phyloP scores from a whole-genome alignment of 2,113 vertebrate genomes.

The Aplodontia rufa region DNA sequence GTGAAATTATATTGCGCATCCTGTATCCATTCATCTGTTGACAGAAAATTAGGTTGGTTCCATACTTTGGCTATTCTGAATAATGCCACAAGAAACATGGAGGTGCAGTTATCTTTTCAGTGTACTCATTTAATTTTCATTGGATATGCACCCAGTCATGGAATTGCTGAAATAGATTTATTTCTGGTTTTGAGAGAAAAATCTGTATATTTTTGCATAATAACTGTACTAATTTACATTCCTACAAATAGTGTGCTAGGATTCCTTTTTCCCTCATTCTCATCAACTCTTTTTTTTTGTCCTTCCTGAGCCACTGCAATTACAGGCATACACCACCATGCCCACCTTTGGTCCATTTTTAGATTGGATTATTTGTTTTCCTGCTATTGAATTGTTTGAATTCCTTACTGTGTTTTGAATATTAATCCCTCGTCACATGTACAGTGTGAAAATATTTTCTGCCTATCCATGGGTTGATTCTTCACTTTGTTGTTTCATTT shows the following conservation, averaged over 20 bases:
- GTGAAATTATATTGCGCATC: background rate
- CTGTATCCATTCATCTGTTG: background rate
- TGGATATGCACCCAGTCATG: background rate
- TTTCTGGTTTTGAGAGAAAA: background rate
- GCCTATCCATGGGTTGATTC: too few relatives aligned
- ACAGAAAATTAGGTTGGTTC: background rate
- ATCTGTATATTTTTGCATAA: background rate
- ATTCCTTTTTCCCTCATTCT: background rate
- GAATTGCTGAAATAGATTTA: background rate
- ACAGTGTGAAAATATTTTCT: background rate
- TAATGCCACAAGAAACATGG: background rate
- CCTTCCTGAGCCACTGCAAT: too few relatives aligned
- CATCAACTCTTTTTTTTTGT: background rate
- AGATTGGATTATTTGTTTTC: background rate
- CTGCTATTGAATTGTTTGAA: background rate
- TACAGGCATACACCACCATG: background rate
- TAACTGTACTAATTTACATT: too few relatives aligned
- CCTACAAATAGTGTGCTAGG: background rate
- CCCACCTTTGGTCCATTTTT: background rate
- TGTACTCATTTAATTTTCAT: background rate
- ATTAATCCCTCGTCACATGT: background rate
- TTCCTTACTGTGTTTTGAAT: background rate
- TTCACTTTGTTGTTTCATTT: background rate
- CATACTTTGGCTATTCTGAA: background rate
- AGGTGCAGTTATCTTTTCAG: background rate